phyloP scores from a whole-genome alignment of 2,113 vertebrate species.

The Equus przewalskii region DNA sequence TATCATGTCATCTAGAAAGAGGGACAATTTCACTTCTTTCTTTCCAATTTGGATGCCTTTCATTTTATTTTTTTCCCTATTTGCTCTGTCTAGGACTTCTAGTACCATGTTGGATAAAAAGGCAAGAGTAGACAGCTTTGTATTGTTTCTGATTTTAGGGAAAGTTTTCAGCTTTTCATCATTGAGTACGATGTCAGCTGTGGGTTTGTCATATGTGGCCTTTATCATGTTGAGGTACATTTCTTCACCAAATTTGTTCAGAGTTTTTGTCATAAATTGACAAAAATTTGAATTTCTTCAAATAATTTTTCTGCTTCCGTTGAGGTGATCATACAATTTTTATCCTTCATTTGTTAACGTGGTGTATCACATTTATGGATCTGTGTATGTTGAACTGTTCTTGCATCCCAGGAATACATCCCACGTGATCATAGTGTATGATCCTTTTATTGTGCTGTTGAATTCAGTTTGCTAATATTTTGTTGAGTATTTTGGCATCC shows the following conservation, averaged over 20 bases:
- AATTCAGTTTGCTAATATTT: background rate
- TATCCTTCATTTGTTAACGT: background rate
- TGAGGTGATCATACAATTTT: background rate
- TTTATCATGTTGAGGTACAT: background rate
- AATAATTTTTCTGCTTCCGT: background rate
- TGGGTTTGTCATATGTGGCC: background rate
- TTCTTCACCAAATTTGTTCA: background rate
- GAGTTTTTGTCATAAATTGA: background rate
- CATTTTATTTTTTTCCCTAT: too few relatives aligned
- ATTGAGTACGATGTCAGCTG: background rate
- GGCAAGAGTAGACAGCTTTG: background rate
- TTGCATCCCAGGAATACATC: background rate
- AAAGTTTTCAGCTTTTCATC: background rate
- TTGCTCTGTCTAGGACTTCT: background rate
- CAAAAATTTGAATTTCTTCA: background rate
- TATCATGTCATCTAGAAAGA: background rate
- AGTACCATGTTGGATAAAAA: background rate
- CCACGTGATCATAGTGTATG: background rate
- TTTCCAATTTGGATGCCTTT: background rate
- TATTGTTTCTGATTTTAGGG: background rate
- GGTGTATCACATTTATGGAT: background rate
- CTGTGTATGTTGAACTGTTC: background rate
- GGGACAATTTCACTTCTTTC: background rate
- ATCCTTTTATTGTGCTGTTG: background rate
- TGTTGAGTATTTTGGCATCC: background rate